These are phyloP conservation scores for Aphidius gifuensis DNA, from an alignment of 1,140 invertebrate species.

Conservation along the genomic window DNA sequence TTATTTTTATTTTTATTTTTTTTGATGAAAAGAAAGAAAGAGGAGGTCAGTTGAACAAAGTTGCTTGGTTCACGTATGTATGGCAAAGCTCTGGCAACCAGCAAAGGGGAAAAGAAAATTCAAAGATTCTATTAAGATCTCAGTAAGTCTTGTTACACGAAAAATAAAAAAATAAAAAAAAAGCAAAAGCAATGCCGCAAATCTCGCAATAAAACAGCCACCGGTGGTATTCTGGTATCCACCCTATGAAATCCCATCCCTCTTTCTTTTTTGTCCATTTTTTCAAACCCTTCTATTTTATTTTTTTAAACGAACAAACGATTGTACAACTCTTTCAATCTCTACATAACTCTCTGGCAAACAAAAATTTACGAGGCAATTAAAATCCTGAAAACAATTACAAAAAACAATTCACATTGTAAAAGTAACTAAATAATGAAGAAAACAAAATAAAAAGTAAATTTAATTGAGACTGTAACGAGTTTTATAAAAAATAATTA, in stretches of 20 bases:
- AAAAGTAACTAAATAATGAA: too few species aligned
- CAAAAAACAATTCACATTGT: too few species aligned
- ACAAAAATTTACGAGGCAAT: too few species aligned
- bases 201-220: constrained; percentile 56
- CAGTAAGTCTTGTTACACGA: constrained; percentile 54
- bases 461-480: too few species aligned
- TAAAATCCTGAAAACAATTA: too few species aligned
- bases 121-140: constrained; percentile 57
- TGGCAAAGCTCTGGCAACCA: too few species aligned
- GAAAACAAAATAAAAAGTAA: constrained; percentile 1
- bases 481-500: too few species aligned
- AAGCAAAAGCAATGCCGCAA: constrained; percentile 45
- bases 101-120: constrained; percentile 24
- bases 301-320: constrained; percentile 3
- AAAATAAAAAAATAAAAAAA: constrained; percentile 17
- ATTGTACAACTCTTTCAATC: not conserved
- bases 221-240: constrained; percentile 42
- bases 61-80: not conserved
- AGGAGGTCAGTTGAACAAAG: constrained; percentile 30
- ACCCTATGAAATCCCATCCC: constrained; percentile 18
- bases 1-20: constrained; percentile 31
- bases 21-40: constrained; percentile 30
- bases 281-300: not conserved
- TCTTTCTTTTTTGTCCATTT: not conserved
- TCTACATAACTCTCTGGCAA: too few species aligned